Percentiles rank a stretch among this genome's conserved stretches.
phyloP scores from a whole-genome alignment of 2,113 vertebrate genomes.

The Myiozetetes cayanensis region DNA sequence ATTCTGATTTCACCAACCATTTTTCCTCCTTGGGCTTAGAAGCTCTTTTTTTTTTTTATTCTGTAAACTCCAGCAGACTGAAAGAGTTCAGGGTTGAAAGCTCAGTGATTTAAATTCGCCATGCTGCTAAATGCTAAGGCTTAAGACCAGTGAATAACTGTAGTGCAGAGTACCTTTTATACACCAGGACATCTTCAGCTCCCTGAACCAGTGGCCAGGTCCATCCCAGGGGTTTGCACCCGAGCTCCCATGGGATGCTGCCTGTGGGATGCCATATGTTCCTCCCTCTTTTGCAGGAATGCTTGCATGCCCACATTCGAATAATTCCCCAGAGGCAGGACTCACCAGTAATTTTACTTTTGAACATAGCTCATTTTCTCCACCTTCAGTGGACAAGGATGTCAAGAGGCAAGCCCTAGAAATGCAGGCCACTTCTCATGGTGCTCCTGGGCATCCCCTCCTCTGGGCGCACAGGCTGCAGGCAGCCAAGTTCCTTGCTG shows the following conservation, averaged over 20 bases:
- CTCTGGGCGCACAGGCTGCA: rapidly evolving
- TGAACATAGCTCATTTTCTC: neutral
- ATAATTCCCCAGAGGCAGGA: neutral
- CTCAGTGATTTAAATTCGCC: neutral
- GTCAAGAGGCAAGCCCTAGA: neutral
- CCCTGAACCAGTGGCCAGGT: neutral
- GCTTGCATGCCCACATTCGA: rapidly evolving
- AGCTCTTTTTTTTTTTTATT: conserved; percentile 17
- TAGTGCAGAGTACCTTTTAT: neutral
- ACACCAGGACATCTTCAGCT: neutral
- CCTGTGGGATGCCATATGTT: neutral
- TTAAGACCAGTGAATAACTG: neutral
- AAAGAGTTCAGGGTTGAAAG: conserved; percentile 13
- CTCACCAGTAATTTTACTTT: neutral
- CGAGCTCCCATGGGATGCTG: neutral
- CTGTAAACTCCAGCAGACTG: neutral
- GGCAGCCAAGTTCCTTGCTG: neutral
- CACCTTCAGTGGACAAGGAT: neutral
- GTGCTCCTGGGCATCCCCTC: neutral
- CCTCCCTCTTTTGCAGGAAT: neutral
- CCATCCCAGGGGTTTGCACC: neutral
- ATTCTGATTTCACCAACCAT: neutral
- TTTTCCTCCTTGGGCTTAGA: neutral
- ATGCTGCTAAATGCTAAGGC: neutral
- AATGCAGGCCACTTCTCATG: neutral